Conservation (phyloP, 37 sponge, comb jelly and placozoan species). For the Tethya wilhelma region DNA sequence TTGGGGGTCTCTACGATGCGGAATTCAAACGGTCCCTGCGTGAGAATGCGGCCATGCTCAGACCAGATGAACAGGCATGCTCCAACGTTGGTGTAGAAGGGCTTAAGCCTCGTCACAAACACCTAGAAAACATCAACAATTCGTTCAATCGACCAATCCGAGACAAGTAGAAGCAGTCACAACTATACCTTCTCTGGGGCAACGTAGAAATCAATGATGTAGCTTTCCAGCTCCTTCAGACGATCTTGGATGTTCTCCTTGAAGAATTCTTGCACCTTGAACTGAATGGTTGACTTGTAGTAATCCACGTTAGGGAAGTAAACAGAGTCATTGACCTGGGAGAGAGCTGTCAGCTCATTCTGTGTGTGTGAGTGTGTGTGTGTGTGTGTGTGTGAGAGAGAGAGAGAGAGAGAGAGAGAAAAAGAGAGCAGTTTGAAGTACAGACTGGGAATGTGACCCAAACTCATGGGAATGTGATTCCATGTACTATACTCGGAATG, state of each 20-base stretch:
- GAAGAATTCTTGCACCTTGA: conserved; percentile 59
- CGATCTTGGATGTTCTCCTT: conserved; percentile 32
- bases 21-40: conserved; percentile 51
- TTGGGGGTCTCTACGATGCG: conserved; percentile 29
- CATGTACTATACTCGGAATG: too few species aligned
- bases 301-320: conserved; percentile 64
- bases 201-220: conserved; percentile 75
- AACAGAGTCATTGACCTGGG: conserved; percentile 53
- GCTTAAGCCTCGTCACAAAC: conserved; percentile 36
- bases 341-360: conserved; percentile 63
- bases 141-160: not conserved
- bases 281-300: conserved; percentile 46
- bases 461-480: too few species aligned
- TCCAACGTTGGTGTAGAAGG: conserved; percentile 54
- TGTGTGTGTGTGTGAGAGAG: not conserved
- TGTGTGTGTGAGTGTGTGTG: too few species aligned
- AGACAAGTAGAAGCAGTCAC: too few species aligned
- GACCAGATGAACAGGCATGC: conserved; percentile 82
- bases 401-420: conserved; percentile 5
- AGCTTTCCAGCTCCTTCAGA: conserved; percentile 44
- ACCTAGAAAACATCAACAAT: conserved; percentile 17
- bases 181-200: conserved; percentile 49
- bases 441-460: not conserved
- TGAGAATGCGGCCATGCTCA: conserved; percentile 24
- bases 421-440: too few species aligned